These are phyloP conservation scores for Campopleginae sp. DNA, from an alignment of 2,888 invertebrate genomes.

Conservation along the genomic window DNA sequence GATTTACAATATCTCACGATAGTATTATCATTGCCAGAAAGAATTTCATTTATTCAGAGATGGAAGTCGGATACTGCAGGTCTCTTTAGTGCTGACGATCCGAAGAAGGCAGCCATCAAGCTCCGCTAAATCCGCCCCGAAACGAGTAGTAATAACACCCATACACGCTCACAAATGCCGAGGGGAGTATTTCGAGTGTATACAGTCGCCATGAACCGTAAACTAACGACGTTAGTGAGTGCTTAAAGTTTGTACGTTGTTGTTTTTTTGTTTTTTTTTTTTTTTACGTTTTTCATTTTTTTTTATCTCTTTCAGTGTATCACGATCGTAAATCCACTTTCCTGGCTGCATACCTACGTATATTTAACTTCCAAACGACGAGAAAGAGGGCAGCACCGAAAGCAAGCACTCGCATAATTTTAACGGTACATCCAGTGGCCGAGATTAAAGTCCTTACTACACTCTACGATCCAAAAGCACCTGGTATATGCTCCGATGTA, in stretches of 20 bases:
- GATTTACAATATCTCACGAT: neutral
- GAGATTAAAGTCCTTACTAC: conserved; percentile 62
- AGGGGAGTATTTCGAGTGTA: conserved; percentile 16
- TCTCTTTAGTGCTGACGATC: conserved; percentile 45
- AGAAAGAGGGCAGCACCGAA: conserved; percentile 39
- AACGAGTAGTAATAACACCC: neutral
- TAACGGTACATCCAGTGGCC: conserved; percentile 55
- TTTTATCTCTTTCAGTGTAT: conserved; percentile 51
- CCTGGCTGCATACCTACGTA: conserved; percentile 27
- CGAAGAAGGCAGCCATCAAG: conserved; percentile 11
- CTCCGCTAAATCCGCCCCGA: neutral
- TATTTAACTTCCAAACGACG: conserved; percentile 16
- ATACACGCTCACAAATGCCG: neutral
- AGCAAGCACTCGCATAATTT: conserved; percentile 64
- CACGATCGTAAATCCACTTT: conserved; percentile 62
- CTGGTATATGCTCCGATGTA: conserved; percentile 15
- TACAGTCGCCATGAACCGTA: conserved; percentile 45
- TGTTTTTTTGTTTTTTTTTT: no score
- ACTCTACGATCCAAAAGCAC: conserved; percentile 35
- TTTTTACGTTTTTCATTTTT: neutral
- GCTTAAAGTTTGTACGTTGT: conserved; percentile 51
- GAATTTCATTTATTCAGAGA: conserved; percentile 8
- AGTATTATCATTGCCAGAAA: neutral
- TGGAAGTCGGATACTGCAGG: conserved; percentile 43
- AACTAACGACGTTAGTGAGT: conserved; percentile 59